A percentile compares a stretch with the other conserved stretches of the same genome.
These are phyloP conservation scores for Andrena haemorrhoa DNA, from an alignment of 2,888 invertebrate species.

Conservation along the genomic window DNA sequence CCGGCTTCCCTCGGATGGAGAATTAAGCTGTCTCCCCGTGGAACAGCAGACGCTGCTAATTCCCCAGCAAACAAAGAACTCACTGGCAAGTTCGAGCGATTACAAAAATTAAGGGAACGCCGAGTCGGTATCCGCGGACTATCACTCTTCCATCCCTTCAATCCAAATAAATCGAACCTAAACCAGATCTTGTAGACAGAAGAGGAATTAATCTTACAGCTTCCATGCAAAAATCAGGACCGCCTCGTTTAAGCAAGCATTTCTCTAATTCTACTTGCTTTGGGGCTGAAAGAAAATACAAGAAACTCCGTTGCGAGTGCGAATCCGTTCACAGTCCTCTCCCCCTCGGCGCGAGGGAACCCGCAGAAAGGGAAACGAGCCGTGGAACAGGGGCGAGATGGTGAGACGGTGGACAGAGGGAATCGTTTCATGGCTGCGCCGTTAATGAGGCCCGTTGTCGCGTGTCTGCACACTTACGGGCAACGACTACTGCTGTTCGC, in stretches of 20 bases:
- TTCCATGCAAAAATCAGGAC: no score
- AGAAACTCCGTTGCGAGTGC: conserved; percentile 13
- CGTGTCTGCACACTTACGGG: conserved; percentile 49
- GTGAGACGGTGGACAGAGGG: conserved; percentile 33
- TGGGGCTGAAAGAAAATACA: neutral
- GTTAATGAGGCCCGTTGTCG: conserved; percentile 63
- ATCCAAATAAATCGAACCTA: no score
- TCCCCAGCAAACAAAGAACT: conserved; percentile 34
- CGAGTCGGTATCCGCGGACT: conserved; percentile 5
- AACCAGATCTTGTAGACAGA: no score
- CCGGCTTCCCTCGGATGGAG: neutral
- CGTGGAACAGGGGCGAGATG: neutral
- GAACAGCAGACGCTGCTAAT: conserved; percentile 45
- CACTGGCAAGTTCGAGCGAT: conserved; percentile 14
- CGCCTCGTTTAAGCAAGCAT: no score
- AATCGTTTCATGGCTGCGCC: conserved; percentile 43
- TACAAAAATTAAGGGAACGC: conserved; percentile 32
- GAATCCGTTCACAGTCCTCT: neutral
- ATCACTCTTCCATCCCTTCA: no score
- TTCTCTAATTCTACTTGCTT: no score
- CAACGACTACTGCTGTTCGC: conserved; percentile 41
- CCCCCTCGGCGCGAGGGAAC: neutral
- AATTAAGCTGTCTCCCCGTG: conserved; percentile 32
- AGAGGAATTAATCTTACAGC: neutral
- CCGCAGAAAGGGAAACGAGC: neutral